Conservation (phyloP, 2,888 invertebrate species). For the Conistra vaccinii region DNA sequence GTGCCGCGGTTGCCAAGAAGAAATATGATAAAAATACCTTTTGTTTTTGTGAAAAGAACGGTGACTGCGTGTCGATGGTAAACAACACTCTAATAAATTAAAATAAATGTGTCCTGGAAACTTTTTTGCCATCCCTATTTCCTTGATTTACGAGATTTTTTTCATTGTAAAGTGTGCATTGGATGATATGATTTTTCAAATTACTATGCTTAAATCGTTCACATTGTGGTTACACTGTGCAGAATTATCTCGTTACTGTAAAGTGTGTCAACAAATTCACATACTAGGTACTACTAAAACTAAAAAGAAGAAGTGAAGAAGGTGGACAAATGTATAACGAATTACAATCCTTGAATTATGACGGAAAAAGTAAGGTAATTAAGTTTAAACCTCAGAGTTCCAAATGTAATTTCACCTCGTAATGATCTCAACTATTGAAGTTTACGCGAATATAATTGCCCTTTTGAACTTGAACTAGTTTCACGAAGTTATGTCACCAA, state of each 20-base stretch:
- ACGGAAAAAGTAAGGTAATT: conserved; percentile 2
- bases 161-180: not conserved
- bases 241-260: not conserved
- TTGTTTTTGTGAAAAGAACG: conserved; percentile 54
- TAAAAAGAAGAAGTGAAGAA: not conserved
- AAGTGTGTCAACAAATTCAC: not conserved
- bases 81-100: conserved; percentile 60
- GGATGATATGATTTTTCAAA: not conserved
- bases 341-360: not conserved
- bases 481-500: conserved; percentile 56
- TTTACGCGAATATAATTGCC: conserved; percentile 54
- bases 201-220: not conserved
- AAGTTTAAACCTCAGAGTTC: conserved; percentile 23
- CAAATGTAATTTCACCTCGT: conserved; percentile 41
- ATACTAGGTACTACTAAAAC: not conserved
- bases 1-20: conserved; percentile 40
- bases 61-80: conserved; percentile 50
- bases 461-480: conserved; percentile 58
- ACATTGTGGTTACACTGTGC: not conserved
- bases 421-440: conserved; percentile 52
- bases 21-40: conserved; percentile 58
- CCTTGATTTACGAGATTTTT: conserved; percentile 1
- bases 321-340: not conserved
- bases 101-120: conserved; percentile 35
- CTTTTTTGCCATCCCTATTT: not conserved